phyloP scores from a whole-genome alignment of 2,113 vertebrate genomes.

The Nothobranchius furzeri region DNA sequence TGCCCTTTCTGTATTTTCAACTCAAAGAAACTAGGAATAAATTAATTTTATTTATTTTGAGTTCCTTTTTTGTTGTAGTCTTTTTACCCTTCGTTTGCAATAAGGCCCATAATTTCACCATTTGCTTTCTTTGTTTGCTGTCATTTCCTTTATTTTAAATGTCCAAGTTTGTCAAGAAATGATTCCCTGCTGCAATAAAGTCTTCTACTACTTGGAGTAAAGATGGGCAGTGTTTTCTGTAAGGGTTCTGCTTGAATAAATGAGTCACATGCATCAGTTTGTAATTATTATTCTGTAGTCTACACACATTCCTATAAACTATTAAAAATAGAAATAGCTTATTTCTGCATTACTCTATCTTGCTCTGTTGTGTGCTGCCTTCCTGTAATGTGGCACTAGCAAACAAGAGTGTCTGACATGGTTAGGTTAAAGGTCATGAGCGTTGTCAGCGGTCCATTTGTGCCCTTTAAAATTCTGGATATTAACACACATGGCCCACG shows the following conservation, averaged over 20 bases:
- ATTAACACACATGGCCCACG: conserved; percentile 46
- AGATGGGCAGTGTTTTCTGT: conserved; percentile 64
- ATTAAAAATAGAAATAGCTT: conserved; percentile 10
- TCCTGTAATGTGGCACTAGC: conserved; percentile 11
- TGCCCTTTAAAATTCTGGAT: conserved; percentile 52
- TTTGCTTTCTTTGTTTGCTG: conserved; percentile 63
- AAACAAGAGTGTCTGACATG: conserved; percentile 26
- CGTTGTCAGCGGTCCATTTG: conserved; percentile 53
- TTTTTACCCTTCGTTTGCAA: conserved; percentile 52
- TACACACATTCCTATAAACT: conserved; percentile 22
- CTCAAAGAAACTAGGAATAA: conserved; percentile 45
- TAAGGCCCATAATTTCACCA: conserved; percentile 61
- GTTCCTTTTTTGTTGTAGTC: conserved; percentile 4
- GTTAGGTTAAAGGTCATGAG: conserved; percentile 43
- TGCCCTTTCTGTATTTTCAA: conserved; percentile 46
- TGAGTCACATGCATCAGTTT: conserved; percentile 69
- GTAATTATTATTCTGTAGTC: conserved; percentile 68
- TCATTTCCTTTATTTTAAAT: conserved; percentile 76
- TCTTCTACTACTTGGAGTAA: conserved; percentile 71
- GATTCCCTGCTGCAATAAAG: conserved; percentile 70
- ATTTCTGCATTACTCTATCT: not conserved
- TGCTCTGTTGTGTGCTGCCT: not conserved
- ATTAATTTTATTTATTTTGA: conserved; percentile 1
- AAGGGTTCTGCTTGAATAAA: conserved; percentile 70
- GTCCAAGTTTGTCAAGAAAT: conserved; percentile 74